Base-by-base conservation (phyloP, 1,140 invertebrate species). In the Lasaia peninsularis region DNA sequence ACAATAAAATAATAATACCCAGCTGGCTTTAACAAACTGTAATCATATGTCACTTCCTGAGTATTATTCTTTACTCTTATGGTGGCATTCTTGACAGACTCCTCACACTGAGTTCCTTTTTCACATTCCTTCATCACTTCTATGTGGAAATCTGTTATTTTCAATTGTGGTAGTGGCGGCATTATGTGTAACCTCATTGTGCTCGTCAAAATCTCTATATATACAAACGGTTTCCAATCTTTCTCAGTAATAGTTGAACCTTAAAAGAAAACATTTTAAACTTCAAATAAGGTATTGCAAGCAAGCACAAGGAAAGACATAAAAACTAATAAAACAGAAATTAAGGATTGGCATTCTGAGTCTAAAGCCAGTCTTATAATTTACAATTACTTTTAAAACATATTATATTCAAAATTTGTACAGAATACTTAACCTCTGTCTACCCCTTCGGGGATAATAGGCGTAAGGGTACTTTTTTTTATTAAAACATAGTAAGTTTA, bases 151-250 rank as follows among this genome's bases (percentile, higher is more conserved):
- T 65, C 61, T 0, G 24, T 57, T 12, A 88, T 78, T 6, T 74
- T 71, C 1, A 88, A 61, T 7, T 79, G 80, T 0, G 49, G n/a
- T 0, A 82, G 80, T 1, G 85, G 82, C 2, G 81, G 78, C 60
- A 73, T 71, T 44, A 88, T 75, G 49, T 83, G 85, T 1, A 88
- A 53, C 9, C 67, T 70, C 71, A 88, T 75, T 5, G 59, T 67
- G 8, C 49, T 71, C 0, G 62, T 67, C 21, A 82, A 63, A 58
- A 82, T 79, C 56, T 88, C 82, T 31, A 86, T 76, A 56, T 88
- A 88, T 0, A 81, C 63, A 55, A 88, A 88, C 11, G 85, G 85
- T 59, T 75, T 78, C 82, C 82, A 88, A 54, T 78, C 72, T 16
- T 71, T 67, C 56, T 73, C 73, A 16, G 64, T 72, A n/a, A 72